Evolutionary conservation across 2,113 vertebrate species (phyloP), one percentile per base, ranked within the genome.

Genomic region (Ellobius talpinus): DNA sequence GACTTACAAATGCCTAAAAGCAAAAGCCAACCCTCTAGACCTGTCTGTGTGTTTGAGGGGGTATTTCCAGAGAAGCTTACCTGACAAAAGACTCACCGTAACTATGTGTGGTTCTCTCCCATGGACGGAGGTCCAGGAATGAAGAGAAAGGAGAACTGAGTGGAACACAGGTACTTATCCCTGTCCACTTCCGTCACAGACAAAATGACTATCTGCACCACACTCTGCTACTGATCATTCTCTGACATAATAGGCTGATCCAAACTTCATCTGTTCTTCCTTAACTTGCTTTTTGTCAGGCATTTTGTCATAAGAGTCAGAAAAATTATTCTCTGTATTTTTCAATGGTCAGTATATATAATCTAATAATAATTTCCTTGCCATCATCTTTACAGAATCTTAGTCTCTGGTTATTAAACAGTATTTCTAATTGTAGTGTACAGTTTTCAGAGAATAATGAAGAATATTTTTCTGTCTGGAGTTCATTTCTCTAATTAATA

Each of bases 141-240:
- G 23, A 73, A 73, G 7, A 26, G 0, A 87, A 73, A 55, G 8
- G 4, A 55, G 36, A 88, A 8, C 1, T 70, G 36, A 88, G 17
- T 36, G 33, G 47, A 81, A 5, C 19, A 23, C 19, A 10, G 1
- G 1, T 7, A 52, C 13, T 72, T 31, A 4, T 26, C 45, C 52
- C 5, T 70, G 47, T 16, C 14, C 10, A 45, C 8, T 39, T 73
- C 14, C 31, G 47, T n/a, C 13, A 72, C 2, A 58, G 36, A 55
- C 21, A 26, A 16, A 4, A 36, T n/a, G 36, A 24, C 19, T n/a
- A 19, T 33, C 12, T 50, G 7, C 0, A 3, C 6, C 36, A 19
- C 3, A 1, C 14, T 52, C 36, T 3, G 7, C 7, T 1, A 2
- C 33, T 3, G 11, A 17, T 36, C 0, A n/a, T 88, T n/a, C 66